A percentile compares a stretch with the other conserved stretches of the same genome.
These are phyloP conservation scores for Philotrypesis tridentata DNA, from an alignment of 1,140 invertebrate species.

Conservation along the genomic window DNA sequence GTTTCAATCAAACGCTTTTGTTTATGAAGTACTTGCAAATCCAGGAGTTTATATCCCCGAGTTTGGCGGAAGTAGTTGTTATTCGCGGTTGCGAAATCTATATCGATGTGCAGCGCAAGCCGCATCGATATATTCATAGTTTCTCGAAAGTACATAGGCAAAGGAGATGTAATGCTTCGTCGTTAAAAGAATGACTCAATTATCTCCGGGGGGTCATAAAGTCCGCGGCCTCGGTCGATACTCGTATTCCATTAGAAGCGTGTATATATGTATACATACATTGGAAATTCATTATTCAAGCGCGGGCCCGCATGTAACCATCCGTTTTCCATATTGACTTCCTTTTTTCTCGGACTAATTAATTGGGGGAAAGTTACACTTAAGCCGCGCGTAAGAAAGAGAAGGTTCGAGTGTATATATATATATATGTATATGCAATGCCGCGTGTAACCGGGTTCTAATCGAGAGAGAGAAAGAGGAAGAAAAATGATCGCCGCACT, in stretches of 20 bases:
- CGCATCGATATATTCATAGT: background rate
- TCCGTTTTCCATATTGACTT: background rate
- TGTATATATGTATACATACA: too few species aligned
- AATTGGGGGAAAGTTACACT: slow-evolving; percentile 40
- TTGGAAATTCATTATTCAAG: slow-evolving; percentile 37
- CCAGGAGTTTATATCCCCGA: background rate
- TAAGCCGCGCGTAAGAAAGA: slow-evolving; percentile 12
- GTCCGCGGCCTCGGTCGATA: background rate
- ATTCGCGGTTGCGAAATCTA: background rate
- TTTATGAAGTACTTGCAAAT: too few species aligned
- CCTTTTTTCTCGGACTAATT: slow-evolving; percentile 30
- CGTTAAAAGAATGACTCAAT: background rate
- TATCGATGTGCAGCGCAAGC: too few species aligned
- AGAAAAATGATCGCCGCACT: slow-evolving; percentile 1
- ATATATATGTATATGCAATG: background rate
- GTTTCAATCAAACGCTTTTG: too few species aligned
- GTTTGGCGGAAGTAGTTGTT: background rate
- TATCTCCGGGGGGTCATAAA: background rate
- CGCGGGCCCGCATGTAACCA: background rate
- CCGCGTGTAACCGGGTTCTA: too few species aligned
- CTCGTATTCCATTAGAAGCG: background rate
- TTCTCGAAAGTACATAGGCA: background rate
- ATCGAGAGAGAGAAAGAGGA: too few species aligned
- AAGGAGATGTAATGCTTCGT: background rate
- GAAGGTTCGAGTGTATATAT: background rate